Percentiles rank a stretch among this genome's conserved stretches.
phyloP scores from a whole-genome alignment of 2,797 vertebrate genomes.

The Gila robusta region DNA sequence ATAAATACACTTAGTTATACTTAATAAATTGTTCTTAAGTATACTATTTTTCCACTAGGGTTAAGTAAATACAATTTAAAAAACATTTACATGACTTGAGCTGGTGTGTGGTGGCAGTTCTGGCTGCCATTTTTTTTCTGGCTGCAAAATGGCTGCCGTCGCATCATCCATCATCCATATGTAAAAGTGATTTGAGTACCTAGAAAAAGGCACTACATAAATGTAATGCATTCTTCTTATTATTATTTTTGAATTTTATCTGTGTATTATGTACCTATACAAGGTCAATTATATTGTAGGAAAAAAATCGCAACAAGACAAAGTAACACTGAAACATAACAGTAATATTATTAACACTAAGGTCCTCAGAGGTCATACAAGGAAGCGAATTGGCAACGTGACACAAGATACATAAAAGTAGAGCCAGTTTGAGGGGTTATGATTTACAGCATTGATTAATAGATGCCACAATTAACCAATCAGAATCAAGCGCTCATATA shows the following conservation, averaged over 20 bases:
- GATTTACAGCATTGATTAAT: background rate
- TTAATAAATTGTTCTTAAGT: too few species aligned
- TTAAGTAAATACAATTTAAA: slow-evolving; percentile 28
- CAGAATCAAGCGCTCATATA: background rate
- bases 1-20: too few species aligned
- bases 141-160: too few species aligned
- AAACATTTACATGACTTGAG: background rate
- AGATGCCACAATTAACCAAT: background rate
- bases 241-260: too few species aligned
- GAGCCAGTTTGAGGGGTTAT: background rate
- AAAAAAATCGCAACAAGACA: background rate
- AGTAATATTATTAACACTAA: background rate
- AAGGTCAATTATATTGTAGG: background rate
- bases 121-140: too few species aligned
- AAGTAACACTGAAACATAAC: background rate
- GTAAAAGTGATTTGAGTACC: too few species aligned
- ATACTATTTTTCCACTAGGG: too few species aligned
- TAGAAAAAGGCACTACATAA: too few species aligned
- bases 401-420: background rate
- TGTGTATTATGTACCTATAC: background rate
- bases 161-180: too few species aligned
- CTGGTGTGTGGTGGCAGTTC: too few species aligned
- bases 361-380: background rate
- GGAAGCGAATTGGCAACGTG: too few species aligned
- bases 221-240: too few species aligned